Evolutionary conservation across 2,888 invertebrate species (phyloP).

Genomic region (Odontomyia ornata): DNA sequence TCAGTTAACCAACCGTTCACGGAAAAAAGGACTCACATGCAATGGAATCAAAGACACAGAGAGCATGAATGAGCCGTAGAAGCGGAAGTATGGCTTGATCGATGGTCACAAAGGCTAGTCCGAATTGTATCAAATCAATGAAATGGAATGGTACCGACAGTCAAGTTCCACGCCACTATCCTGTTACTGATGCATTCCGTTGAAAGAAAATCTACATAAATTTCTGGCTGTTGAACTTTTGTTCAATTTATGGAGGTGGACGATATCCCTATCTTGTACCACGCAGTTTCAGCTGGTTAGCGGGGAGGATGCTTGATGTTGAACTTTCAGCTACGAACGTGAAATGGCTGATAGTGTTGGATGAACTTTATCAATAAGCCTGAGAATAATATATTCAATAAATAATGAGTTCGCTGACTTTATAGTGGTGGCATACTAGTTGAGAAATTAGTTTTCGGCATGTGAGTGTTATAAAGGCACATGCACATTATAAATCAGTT

Average conservation of each 20-base stretch:
- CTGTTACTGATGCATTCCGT: background rate
- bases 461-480: background rate
- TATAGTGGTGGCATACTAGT: slow-evolving; percentile 16
- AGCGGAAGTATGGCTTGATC: slow-evolving; percentile 5
- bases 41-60: background rate
- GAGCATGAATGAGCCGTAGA: background rate
- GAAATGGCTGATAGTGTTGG: background rate
- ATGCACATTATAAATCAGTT: slow-evolving; percentile 10
- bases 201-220: slow-evolving; percentile 35
- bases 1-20: background rate
- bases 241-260: background rate
- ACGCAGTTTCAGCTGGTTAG: background rate
- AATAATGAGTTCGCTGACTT: slow-evolving; percentile 28
- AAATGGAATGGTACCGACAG: slow-evolving; percentile 13
- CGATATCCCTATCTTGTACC: background rate
- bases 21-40: background rate
- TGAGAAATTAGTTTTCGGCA: slow-evolving; percentile 1
- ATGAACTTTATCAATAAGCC: slow-evolving; percentile 4
- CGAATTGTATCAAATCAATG: slow-evolving; percentile 39
- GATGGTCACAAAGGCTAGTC: slow-evolving; percentile 21
- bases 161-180: background rate
- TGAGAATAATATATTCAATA: slow-evolving; percentile 37
- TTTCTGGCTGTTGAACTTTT: slow-evolving; percentile 32
- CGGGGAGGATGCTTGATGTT: slow-evolving; percentile 1
- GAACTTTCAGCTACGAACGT: background rate